phyloP scores from a whole-genome alignment of 2,888 invertebrate genomes.

The Parnassius smintheus region DNA sequence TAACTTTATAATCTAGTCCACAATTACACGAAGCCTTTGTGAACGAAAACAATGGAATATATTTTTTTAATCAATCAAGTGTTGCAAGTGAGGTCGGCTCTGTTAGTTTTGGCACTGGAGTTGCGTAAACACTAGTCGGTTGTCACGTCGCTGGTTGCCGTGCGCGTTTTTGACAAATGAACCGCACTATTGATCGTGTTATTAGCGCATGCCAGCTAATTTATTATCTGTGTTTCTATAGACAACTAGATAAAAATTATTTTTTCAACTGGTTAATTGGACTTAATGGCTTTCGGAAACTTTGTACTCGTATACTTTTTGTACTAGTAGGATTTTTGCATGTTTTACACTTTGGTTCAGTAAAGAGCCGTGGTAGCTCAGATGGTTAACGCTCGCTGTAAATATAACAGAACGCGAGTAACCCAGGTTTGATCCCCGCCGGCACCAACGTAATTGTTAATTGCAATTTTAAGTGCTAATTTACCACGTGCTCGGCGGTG shows the following conservation, averaged over 20 bases:
- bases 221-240: conserved; percentile 5
- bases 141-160: conserved; percentile 33
- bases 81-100: conserved; percentile 43
- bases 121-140: conserved; percentile 42
- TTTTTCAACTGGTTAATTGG: too few species aligned
- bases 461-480: too few species aligned
- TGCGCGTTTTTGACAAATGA: conserved; percentile 43
- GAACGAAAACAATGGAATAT: conserved; percentile 62
- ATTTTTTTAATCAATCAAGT: conserved; percentile 70
- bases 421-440: too few species aligned
- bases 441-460: too few species aligned
- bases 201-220: background rate
- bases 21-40: conserved; percentile 58
- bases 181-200: conserved; percentile 36
- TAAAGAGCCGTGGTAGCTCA: too few species aligned
- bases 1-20: conserved; percentile 40
- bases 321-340: too few species aligned
- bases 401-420: too few species aligned
- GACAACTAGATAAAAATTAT: background rate
- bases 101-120: conserved; percentile 48
- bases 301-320: too few species aligned
- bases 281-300: too few species aligned
- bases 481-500: too few species aligned
- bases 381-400: too few species aligned
- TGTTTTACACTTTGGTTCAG: too few species aligned